Evolutionary conservation across 2,888 invertebrate species (phyloP).

Genomic region (Drosophila neutralis): DNA sequence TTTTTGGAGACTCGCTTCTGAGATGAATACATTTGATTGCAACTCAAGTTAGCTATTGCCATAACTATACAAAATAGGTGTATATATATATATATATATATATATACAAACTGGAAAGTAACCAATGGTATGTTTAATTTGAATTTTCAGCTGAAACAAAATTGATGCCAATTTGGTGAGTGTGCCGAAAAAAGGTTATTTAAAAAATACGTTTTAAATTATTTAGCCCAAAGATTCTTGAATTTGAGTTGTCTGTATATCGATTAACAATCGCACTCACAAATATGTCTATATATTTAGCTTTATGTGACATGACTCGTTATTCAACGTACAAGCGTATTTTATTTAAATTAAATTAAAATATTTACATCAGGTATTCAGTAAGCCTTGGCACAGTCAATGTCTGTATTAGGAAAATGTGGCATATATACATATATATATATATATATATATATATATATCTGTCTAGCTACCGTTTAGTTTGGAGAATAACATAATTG

Average conservation of each 20-base stretch:
- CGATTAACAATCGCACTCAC: too few relatives aligned
- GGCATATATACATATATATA: background rate
- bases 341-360: background rate
- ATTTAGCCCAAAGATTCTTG: background rate
- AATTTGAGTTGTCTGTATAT: background rate
- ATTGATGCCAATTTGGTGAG: background rate
- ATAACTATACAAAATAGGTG: background rate
- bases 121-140: background rate
- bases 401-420: background rate
- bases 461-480: background rate
- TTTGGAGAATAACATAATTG: background rate
- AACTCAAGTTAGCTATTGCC: background rate
- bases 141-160: background rate
- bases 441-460: background rate
- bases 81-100: background rate
- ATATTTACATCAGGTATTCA: background rate
- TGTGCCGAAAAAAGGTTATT: background rate
- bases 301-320: background rate
- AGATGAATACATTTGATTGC: background rate
- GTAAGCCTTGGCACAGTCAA: background rate
- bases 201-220: background rate
- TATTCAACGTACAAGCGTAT: background rate
- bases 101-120: background rate
- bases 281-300: background rate
- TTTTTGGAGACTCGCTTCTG: background rate